Conservation (phyloP, 2,797 vertebrate species). For the Phrynocephalus forsythii region DNA sequence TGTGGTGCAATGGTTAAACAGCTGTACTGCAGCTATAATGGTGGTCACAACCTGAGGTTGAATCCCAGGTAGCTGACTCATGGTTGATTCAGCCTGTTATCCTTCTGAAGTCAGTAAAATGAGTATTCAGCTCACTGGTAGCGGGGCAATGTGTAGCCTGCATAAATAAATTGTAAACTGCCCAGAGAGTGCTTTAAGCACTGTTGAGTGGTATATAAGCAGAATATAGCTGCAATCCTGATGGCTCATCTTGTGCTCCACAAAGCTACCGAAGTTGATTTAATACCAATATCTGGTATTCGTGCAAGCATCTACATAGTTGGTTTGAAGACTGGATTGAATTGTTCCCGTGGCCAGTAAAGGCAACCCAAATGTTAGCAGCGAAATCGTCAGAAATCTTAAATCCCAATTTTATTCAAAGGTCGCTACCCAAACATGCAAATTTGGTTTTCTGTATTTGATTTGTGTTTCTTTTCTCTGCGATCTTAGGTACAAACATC, state of each 20-base stretch:
- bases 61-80: too few relatives aligned
- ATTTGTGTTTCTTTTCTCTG: neutral
- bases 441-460: neutral
- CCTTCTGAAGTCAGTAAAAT: too few relatives aligned
- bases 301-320: neutral
- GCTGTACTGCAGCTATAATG: too few relatives aligned
- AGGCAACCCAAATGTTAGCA: neutral
- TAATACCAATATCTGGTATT: neutral
- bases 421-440: neutral
- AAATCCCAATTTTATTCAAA: neutral
- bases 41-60: too few relatives aligned
- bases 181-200: too few relatives aligned
- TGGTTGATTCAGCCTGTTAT: too few relatives aligned
- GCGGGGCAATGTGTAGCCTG: too few relatives aligned
- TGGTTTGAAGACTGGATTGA: neutral
- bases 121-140: too few relatives aligned
- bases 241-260: neutral
- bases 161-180: too few relatives aligned
- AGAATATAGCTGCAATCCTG: too few relatives aligned
- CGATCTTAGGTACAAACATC: conserved; percentile 3
- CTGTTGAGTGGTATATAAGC: too few relatives aligned
- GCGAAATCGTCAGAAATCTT: neutral
- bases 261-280: neutral
- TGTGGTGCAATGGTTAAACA: too few relatives aligned
- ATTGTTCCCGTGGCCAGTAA: neutral